phyloP scores from a whole-genome alignment of 2,797 vertebrate genomes.

The Tangara arthus region DNA sequence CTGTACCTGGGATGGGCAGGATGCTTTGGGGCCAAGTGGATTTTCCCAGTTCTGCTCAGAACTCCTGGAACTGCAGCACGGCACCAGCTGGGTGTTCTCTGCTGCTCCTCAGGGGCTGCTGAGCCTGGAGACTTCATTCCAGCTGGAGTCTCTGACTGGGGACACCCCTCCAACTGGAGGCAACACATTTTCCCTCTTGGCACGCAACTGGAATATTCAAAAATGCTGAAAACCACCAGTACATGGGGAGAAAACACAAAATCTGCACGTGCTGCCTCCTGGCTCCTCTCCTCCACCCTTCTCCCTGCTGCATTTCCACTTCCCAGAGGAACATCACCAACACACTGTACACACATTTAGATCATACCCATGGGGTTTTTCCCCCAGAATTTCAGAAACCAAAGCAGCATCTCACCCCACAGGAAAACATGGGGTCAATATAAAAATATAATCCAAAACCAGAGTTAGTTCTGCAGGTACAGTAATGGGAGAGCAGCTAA shows the following conservation, averaged over 20 bases:
- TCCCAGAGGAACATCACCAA: accelerated
- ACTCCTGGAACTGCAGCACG: not conserved
- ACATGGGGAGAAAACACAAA: not conserved
- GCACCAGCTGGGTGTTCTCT: not conserved
- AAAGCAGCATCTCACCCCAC: not conserved
- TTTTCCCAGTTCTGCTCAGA: not conserved
- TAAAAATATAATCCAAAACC: not conserved
- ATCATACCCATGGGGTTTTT: accelerated
- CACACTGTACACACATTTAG: not conserved
- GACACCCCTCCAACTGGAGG: not conserved
- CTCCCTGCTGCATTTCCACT: not conserved
- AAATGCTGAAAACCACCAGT: not conserved
- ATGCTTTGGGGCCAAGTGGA: not conserved
- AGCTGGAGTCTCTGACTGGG: not conserved
- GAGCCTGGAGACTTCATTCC: not conserved
- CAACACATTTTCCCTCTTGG: not conserved
- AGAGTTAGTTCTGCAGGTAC: not conserved
- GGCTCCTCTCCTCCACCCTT: not conserved
- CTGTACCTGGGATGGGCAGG: not conserved
- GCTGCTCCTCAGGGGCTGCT: not conserved
- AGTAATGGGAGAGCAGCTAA: not conserved
- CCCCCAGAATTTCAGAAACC: not conserved
- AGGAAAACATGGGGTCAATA: not conserved
- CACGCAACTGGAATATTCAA: not conserved
- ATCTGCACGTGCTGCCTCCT: not conserved